phyloP scores from a whole-genome alignment of 2,797 vertebrate species.

The Ctenochaetus hawaiiensis region DNA sequence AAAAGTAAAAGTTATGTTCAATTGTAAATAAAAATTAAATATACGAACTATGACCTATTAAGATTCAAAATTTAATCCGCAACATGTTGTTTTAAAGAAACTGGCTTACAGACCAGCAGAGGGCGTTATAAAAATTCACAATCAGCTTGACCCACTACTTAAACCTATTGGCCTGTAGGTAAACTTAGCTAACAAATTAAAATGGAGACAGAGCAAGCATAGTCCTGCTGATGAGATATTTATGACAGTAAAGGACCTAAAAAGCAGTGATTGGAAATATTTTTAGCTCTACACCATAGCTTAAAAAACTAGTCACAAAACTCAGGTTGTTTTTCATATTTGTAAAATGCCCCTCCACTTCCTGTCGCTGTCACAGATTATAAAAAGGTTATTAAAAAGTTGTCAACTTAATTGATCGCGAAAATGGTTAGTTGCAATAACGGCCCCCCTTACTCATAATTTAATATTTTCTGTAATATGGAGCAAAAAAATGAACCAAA shows the following conservation, averaged over 20 bases:
- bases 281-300: neutral
- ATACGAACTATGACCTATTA: no score
- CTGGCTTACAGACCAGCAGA: neutral
- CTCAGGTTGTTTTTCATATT: neutral
- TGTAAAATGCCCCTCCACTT: no score
- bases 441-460: no score
- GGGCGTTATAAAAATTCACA: neutral
- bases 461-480: no score
- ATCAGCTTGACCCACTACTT: neutral
- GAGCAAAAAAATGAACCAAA: no score
- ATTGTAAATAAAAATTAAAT: no score
- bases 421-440: no score
- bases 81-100: neutral
- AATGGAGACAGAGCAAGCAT: neutral
- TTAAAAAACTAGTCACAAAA: neutral
- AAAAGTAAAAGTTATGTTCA: no score
- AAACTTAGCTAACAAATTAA: constrained; percentile 8
- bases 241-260: neutral
- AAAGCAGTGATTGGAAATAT: neutral
- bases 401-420: no score
- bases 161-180: neutral
- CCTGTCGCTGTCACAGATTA: no score
- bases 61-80: no score
- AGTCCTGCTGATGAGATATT: neutral
- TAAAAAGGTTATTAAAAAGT: no score